phyloP scores from a whole-genome alignment of 2,888 invertebrate genomes.

The Macaria notata region DNA sequence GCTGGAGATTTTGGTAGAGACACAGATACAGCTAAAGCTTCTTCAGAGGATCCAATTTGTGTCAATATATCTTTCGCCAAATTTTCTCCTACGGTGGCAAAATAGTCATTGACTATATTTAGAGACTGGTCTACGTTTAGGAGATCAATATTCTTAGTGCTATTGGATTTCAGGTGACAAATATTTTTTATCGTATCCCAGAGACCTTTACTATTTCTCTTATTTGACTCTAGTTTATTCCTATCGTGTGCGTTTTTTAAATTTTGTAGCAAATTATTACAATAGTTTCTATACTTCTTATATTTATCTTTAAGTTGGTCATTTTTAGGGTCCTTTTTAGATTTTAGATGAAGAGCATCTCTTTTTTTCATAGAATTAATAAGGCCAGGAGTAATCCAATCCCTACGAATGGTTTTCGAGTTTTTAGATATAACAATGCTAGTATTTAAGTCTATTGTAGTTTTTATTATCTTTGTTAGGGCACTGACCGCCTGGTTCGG shows the following conservation, averaged over 20 bases:
- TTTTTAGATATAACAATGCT: background rate
- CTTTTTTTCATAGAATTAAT: background rate
- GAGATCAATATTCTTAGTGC: background rate
- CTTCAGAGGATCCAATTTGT: background rate
- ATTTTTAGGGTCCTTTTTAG: too few relatives aligned
- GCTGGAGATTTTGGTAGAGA: background rate
- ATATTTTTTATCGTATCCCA: background rate
- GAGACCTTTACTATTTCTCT: background rate
- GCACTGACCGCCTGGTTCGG: background rate
- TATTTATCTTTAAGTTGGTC: background rate
- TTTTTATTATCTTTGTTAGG: background rate
- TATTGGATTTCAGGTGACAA: background rate
- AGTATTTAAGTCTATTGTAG: background rate
- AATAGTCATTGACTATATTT: background rate
- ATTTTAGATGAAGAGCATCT: too few relatives aligned
- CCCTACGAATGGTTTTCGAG: background rate
- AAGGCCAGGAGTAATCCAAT: background rate
- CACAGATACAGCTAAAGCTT: background rate
- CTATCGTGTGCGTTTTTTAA: background rate
- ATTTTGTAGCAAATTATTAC: background rate
- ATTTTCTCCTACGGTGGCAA: too few relatives aligned
- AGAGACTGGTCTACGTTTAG: background rate
- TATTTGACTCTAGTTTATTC: background rate
- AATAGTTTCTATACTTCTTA: background rate
- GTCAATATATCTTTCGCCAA: background rate